A percentile compares a stretch with the other conserved stretches of the same genome.
Conservation (phyloP, 2,888 invertebrate genomes). For the Oligia latruncula region DNA sequence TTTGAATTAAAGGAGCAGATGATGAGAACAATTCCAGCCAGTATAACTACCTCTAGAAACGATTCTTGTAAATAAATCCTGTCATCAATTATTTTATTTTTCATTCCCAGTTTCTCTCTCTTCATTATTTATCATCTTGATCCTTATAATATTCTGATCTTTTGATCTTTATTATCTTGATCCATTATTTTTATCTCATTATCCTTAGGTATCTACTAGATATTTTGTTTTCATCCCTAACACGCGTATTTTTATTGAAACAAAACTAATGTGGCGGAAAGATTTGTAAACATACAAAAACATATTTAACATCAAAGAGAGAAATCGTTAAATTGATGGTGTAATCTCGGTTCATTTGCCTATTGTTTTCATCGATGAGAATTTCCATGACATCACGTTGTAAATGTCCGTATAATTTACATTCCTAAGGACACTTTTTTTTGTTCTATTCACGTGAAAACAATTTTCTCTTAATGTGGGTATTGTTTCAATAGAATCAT, state of each 20-base stretch:
- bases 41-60: background rate
- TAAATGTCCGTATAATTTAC: constrained; percentile 31
- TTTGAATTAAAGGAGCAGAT: background rate
- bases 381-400: constrained; percentile 34
- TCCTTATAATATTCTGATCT: background rate
- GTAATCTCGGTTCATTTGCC: constrained; percentile 51
- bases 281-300: background rate
- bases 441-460: constrained; percentile 35
- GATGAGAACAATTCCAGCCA: background rate
- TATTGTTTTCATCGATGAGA: constrained; percentile 57
- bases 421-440: constrained; percentile 40
- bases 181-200: background rate
- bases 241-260: background rate
- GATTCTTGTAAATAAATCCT: background rate
- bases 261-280: background rate
- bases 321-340: constrained; percentile 55
- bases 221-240: background rate
- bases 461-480: constrained; percentile 38
- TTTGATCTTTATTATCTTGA: background rate
- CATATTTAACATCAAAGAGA: constrained; percentile 18
- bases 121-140: background rate
- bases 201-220: background rate
- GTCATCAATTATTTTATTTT: background rate
- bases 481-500: constrained; percentile 20
- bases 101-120: background rate